Conservation (phyloP, 2,797 vertebrate genomes). For the Bryconaethiops microstoma region DNA sequence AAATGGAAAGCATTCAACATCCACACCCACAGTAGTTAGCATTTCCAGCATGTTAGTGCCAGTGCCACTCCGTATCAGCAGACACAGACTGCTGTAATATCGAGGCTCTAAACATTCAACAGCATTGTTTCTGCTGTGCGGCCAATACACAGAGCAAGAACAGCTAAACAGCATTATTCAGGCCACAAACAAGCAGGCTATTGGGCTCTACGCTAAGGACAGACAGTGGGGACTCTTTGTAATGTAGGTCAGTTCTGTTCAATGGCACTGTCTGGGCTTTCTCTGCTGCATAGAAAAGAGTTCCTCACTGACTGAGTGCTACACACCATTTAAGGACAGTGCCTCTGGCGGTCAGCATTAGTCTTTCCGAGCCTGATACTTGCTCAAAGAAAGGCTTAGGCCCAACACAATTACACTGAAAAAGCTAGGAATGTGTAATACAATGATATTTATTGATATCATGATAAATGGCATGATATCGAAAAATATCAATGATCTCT, state of each 20-base stretch:
- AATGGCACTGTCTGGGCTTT: conserved; percentile 12
- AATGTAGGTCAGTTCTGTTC: conserved; percentile 20
- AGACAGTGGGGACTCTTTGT: conserved; percentile 1
- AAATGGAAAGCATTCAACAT: not conserved
- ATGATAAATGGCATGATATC: not conserved
- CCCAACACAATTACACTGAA: not conserved
- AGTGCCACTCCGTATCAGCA: not conserved
- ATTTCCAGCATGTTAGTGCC: not conserved
- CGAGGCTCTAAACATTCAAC: not conserved
- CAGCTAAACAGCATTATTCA: not conserved
- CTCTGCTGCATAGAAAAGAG: not conserved
- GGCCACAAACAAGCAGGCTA: conserved; percentile 4
- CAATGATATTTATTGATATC: not conserved
- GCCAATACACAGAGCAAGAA: not conserved
- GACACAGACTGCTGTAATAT: not conserved
- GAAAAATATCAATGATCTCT: no score
- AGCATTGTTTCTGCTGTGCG: not conserved
- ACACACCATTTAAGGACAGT: conserved; percentile 8
- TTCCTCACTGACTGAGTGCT: not conserved
- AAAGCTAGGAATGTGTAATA: not conserved
- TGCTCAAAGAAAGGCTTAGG: not conserved
- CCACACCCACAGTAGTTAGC: no score
- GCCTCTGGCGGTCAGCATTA: not conserved
- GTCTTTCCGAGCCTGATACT: not conserved
- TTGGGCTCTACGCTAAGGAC: not conserved